Evolutionary conservation across 2,113 vertebrate species (phyloP), one percentile per base, ranked within the genome.

Genomic region (Rissa tridactyla): DNA sequence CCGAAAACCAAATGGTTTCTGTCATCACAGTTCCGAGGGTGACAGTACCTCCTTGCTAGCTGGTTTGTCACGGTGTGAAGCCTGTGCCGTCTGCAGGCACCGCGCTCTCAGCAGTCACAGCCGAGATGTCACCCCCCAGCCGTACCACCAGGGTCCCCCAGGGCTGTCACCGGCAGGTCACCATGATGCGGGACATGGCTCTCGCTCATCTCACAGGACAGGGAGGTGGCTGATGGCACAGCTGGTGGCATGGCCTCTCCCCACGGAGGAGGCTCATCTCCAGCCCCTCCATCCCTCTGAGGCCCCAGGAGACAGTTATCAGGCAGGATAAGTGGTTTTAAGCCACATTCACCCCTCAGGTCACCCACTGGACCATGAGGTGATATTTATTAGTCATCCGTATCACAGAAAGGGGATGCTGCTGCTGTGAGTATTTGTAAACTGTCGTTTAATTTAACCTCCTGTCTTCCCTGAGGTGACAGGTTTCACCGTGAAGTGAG

Each of bases 101-200:
- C 2, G 11, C 1, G 7, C 70, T 13, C 34, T 6, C 51, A 11
- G 52, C 42, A n/a, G 47, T 8, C 34, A 5, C 51, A 16, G 40
- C 60, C 6, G 9, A 25, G 5, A 21, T 5, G 9, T 12, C n/a
- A 4, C 26, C 21, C 32, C 0, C 20, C 36, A 15, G 27, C 66
- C 6, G 15, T n/a, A 44, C 15, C 68, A 1, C 13, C 64, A 4
- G 51, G 16, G 44, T 27, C 29, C 19, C 38, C 32, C 1, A 2
- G 54, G 1, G 72, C 72, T 60, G 79, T 18, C 49, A 20, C 22
- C 2, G 6, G 7, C 15, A 15, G 6, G 1, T 4, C 5, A 13
- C 34, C 17, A 11, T 5, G 2, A 0, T 1, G 1, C 7, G 11
- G 80, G 60, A 34, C 1, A 4, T 1, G 82, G 34, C 60, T 38